phyloP scores from a whole-genome alignment of 2,888 invertebrate species.

The Cosmopolites sordidus region DNA sequence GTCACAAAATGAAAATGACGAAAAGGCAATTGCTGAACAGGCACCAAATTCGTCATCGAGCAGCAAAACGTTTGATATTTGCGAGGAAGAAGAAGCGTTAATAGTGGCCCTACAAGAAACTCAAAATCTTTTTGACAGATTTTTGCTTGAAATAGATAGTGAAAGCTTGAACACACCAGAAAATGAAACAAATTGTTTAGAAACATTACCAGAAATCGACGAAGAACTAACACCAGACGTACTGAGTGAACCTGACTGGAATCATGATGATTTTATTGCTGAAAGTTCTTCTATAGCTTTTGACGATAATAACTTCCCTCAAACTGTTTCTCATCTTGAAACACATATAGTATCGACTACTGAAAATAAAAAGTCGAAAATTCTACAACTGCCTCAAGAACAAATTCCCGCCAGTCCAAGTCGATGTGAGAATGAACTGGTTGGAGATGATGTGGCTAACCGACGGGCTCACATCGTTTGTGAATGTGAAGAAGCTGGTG shows the following conservation, averaged over 20 bases:
- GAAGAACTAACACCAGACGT: no score
- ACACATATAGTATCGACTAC: constrained; percentile 6
- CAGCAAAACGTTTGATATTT: no score
- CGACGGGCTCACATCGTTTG: constrained; percentile 28
- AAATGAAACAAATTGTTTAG: no score
- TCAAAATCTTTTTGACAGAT: constrained; percentile 2
- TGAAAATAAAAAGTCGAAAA: constrained; percentile 19
- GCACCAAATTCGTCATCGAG: no score
- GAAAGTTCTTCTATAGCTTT: no score
- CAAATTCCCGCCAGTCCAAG: constrained; percentile 13
- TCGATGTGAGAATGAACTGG: constrained; percentile 25
- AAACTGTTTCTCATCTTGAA: constrained; percentile 14
- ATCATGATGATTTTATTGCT: no score
- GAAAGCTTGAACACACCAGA: not conserved
- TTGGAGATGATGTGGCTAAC: constrained; percentile 29
- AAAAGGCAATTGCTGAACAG: no score
- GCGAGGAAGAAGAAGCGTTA: not conserved
- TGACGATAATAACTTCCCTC: no score
- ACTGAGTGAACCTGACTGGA: no score
- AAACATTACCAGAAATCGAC: no score
- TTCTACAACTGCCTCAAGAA: constrained; percentile 22
- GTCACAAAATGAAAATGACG: no score
- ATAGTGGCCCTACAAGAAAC: constrained; percentile 9
- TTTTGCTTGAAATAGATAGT: not conserved
- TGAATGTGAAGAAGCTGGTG: constrained; percentile 33